phyloP scores from a whole-genome alignment of 2,888 invertebrate species.

The Timema podura region DNA sequence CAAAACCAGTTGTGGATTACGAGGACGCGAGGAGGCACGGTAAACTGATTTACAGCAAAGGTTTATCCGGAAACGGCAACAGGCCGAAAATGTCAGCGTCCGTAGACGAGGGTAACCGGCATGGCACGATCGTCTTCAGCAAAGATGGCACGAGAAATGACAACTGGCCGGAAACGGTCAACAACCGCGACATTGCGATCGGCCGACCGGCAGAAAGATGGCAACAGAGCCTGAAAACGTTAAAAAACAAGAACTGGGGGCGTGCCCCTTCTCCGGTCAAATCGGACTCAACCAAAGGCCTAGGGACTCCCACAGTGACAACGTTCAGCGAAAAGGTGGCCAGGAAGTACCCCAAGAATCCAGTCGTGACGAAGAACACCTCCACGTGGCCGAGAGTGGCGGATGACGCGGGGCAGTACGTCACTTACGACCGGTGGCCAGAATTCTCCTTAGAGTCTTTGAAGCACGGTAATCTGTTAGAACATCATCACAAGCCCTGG shows the following conservation, averaged over 20 bases:
- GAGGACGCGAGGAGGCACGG: background rate
- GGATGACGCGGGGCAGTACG: background rate
- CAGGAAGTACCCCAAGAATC: background rate
- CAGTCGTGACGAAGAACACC: constrained; percentile 3
- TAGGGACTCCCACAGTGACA: no score
- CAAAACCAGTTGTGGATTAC: background rate
- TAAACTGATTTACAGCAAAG: background rate
- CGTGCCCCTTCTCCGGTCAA: background rate
- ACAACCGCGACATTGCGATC: constrained; percentile 8
- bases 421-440: background rate
- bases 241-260: background rate
- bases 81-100: background rate
- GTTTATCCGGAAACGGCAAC: background rate
- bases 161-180: constrained; percentile 7
- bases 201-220: background rate
- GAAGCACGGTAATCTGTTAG: no score
- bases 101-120: background rate
- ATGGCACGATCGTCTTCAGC: background rate
- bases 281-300: background rate
- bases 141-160: background rate
- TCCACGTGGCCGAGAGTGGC: constrained; percentile 5
- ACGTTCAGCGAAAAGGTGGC: no score
- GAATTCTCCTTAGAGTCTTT: background rate
- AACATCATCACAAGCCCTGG: no score
- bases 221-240: constrained; percentile 1